Base-by-base conservation (phyloP, 2,113 vertebrate species). In the Lathamus discolor region DNA sequence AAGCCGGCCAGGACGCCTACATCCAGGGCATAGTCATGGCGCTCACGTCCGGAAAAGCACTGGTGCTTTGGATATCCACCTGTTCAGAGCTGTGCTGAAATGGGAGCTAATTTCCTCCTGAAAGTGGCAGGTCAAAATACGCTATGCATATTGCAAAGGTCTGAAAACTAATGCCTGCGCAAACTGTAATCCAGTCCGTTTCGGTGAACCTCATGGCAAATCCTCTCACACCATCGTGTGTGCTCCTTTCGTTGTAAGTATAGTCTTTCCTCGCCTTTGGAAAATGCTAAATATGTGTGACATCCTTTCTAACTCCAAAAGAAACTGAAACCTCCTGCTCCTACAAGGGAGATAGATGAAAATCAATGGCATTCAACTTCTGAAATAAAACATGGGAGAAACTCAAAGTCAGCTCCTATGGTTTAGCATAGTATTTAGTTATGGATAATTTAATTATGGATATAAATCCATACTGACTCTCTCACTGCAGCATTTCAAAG, bases 81-180 rank as follows among this genome's bases (percentile, higher is more conserved):
- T 46, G 35, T 8, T 33, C 1, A 3, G 46, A 54, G 51, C 39
- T 2, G 62, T 11, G 9, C 62, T 93, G 96, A 96, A 91, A 91
- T 0, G 2, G 86, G 86, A 96, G 86, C 37, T 41, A 3, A n/a
- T 57, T 73, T 90, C 87, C 90, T 95, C 62, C 81, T 31, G 37
- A 69, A 69, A 73, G 77, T 9, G 31, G 52, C 49, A 68, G 86
- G 86, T 92, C 91, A 92, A 48, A 88, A 79, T 84, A 76, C 35
- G 29, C 78, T 76, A 93, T 96, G 96, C 88, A 96, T 96, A 95
- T 96, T 97, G 94, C 95, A 95, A 89, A 94, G 81, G 74, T 17
- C 86, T 96, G 96, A 93, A 97, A 97, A n/a, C 73, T 81, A 89
- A 96, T 76, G 86, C 95, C 90, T n/a, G 37, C 1, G 1, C 73